A percentile compares a stretch with the other conserved stretches of the same genome.
Conservation (phyloP, 2,113 vertebrate species). For the Psittacus erithacus region DNA sequence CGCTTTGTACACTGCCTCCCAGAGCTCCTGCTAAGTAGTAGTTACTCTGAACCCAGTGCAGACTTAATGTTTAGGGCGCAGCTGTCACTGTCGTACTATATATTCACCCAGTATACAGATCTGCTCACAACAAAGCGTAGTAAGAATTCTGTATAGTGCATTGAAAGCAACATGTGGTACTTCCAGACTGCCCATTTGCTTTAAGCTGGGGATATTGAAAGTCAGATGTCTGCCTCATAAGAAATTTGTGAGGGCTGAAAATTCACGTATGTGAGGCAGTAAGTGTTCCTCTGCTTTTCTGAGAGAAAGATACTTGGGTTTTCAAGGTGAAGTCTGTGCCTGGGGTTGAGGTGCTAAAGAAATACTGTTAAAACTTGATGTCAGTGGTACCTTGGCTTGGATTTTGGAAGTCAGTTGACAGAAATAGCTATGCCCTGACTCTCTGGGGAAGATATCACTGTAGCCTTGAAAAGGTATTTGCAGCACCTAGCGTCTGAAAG, state of each 20-base stretch:
- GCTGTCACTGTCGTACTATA: conserved; percentile 26
- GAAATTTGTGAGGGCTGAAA: neutral
- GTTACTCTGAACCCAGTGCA: neutral
- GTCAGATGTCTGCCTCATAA: neutral
- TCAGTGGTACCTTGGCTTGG: neutral
- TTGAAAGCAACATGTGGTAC: neutral
- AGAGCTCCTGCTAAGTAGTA: neutral
- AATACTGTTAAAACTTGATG: neutral
- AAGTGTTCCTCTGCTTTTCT: neutral
- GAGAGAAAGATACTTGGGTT: neutral
- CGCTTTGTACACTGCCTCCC: neutral
- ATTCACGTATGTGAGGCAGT: neutral
- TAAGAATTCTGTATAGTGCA: conserved; percentile 14
- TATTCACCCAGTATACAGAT: neutral
- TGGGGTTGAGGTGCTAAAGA: neutral
- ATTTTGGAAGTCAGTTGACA: neutral
- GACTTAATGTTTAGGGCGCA: neutral
- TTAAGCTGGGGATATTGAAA: neutral
- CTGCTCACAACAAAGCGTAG: neutral
- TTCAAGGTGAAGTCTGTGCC: neutral
- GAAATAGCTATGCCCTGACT: neutral
- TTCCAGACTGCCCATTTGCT: neutral
- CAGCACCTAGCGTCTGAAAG: neutral
- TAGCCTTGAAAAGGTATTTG: neutral
- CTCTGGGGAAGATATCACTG: neutral